Conservation (phyloP, 2,888 invertebrate species). For the Suillia variegata region DNA sequence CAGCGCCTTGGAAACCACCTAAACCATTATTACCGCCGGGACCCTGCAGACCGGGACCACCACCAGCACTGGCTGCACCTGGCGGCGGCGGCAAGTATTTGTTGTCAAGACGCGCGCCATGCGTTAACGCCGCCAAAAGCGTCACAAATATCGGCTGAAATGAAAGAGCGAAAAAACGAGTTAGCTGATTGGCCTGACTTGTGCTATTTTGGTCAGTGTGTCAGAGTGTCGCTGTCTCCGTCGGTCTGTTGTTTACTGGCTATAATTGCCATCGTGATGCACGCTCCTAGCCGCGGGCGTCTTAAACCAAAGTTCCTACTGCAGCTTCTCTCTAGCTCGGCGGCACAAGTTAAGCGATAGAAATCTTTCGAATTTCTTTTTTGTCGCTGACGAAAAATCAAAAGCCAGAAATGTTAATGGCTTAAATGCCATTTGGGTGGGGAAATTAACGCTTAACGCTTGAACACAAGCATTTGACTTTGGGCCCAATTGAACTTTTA, state of each 20-base stretch:
- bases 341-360: neutral
- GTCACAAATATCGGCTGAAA: conserved; percentile 60
- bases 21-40: conserved; percentile 54
- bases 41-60: conserved; percentile 50
- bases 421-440: conserved; percentile 9
- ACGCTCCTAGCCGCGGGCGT: conserved; percentile 30
- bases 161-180: conserved; percentile 20
- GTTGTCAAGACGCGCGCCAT: conserved; percentile 64
- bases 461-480: too few species aligned
- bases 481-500: too few species aligned
- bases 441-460: too few species aligned
- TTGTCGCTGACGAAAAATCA: neutral
- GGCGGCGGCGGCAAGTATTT: conserved; percentile 66
- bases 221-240: conserved; percentile 8
- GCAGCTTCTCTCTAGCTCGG: neutral
- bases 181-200: conserved; percentile 5
- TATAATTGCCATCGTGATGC: conserved; percentile 39
- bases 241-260: conserved; percentile 8
- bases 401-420: neutral
- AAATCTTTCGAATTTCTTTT: conserved; percentile 3
- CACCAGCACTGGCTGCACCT: conserved; percentile 60
- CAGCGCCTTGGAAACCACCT: conserved; percentile 56
- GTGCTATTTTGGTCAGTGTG: conserved; percentile 11
- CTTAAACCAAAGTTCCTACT: neutral
- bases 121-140: conserved; percentile 59